Conservation (phyloP, 2,113 vertebrate genomes). For the Rhea pennata region DNA sequence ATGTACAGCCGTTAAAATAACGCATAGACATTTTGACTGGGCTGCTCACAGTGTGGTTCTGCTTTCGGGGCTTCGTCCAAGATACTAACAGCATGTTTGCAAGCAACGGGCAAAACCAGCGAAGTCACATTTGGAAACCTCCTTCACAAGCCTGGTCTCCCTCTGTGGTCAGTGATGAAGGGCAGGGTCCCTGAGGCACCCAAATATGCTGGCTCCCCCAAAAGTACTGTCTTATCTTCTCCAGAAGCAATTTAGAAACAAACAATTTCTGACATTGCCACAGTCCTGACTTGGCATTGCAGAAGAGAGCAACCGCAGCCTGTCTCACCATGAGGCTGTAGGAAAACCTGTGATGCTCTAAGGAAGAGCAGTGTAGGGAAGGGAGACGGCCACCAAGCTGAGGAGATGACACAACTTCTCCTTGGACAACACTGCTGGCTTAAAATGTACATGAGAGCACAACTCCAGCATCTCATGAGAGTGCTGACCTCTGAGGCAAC, state of each 20-base stretch:
- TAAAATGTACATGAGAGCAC: background rate
- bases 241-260: background rate
- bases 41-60: background rate
- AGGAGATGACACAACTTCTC: background rate
- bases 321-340: background rate
- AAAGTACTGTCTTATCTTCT: background rate
- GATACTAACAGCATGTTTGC: background rate
- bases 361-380: background rate
- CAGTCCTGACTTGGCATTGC: background rate
- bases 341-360: background rate
- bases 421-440: background rate
- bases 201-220: background rate
- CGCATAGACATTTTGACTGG: accelerated
- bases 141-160: background rate
- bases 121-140: background rate
- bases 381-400: background rate
- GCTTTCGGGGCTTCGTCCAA: background rate
- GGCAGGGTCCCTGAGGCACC: accelerated
- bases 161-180: background rate
- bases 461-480: background rate
- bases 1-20: background rate
- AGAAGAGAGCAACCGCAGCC: background rate
- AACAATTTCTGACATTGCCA: background rate
- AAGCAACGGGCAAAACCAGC: background rate
- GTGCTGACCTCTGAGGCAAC: background rate